Evolutionary conservation across 2,113 vertebrate genomes (phyloP).

Genomic region (Macquaria australasica): DNA sequence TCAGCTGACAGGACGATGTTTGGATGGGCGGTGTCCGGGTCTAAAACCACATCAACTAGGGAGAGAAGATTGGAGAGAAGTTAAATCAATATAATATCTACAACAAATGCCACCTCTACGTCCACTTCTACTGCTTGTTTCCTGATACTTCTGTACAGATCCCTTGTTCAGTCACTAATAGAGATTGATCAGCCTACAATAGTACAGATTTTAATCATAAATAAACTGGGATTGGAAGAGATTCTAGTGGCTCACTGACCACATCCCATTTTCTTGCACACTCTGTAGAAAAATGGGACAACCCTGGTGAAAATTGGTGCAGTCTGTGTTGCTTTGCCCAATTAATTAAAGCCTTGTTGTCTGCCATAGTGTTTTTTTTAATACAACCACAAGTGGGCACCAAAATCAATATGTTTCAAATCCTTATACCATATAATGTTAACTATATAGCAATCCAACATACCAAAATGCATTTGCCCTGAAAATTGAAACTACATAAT

Average conservation of each 20-base stretch:
- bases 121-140: neutral
- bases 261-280: too few species aligned
- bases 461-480: neutral
- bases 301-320: neutral
- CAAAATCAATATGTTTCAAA: neutral
- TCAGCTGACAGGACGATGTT: conserved; percentile 77
- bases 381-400: neutral
- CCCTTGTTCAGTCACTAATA: neutral
- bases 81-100: neutral
- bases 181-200: neutral
- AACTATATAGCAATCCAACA: neutral
- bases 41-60: conserved; percentile 74
- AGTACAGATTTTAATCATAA: too few species aligned
- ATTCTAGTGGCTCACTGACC: too few species aligned
- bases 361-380: too few species aligned
- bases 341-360: too few species aligned
- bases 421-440: neutral
- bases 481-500: neutral
- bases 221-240: too few species aligned
- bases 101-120: neutral
- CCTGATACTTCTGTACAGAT: neutral
- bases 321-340: neutral
- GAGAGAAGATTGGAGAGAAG: neutral
- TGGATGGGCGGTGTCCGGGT: conserved; percentile 73
- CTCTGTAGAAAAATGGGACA: neutral